A percentile compares a stretch with the other conserved stretches of the same genome.
Evolutionary conservation across 2,797 vertebrate species (phyloP).

Genomic region (Ceryle rudis): DNA sequence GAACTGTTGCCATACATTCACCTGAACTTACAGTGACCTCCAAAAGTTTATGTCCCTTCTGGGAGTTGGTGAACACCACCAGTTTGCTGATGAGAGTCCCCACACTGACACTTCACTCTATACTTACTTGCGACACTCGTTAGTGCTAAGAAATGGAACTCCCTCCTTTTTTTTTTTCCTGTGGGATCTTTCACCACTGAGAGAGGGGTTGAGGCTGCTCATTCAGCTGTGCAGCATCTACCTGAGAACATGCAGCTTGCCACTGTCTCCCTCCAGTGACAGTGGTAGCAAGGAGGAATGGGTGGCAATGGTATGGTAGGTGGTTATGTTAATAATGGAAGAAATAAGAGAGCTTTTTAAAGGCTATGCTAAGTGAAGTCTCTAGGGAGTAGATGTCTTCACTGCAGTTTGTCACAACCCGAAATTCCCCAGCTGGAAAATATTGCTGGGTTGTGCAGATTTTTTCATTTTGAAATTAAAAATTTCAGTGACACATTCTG

Average conservation of each 20-base stretch:
- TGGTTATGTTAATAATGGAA: neutral
- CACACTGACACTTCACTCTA: neutral
- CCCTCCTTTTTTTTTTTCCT: neutral
- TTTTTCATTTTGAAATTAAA: neutral
- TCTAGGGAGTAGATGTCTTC: neutral
- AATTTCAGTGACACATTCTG: neutral
- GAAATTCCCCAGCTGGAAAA: neutral
- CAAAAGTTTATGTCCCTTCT: neutral
- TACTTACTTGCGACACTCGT: neutral
- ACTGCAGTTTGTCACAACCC: neutral
- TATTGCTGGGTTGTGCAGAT: neutral
- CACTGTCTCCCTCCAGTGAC: rapidly evolving
- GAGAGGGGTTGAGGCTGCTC: neutral
- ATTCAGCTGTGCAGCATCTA: neutral
- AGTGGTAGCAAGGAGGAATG: neutral
- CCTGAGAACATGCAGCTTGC: neutral
- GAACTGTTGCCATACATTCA: neutral
- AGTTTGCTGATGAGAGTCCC: neutral
- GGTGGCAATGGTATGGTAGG: neutral
- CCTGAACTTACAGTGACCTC: neutral
- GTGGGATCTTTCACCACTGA: neutral
- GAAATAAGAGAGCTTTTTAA: neutral
- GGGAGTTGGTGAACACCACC: neutral
- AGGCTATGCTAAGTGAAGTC: neutral
- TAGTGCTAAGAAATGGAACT: neutral